Conservation (phyloP, 2,797 vertebrate species). For the Malacoraja senta region DNA sequence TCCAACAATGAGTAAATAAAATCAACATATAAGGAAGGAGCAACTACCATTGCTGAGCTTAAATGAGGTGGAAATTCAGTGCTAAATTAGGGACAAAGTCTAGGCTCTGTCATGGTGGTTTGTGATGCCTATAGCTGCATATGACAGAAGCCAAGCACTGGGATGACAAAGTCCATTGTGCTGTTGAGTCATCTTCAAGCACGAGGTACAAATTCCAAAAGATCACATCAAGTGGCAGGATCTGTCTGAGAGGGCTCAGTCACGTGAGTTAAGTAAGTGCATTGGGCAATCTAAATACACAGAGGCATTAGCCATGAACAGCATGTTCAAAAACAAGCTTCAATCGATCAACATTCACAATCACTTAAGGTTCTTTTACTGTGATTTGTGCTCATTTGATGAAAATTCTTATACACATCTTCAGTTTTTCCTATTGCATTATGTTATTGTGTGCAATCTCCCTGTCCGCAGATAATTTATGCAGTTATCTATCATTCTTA, state of each 20-base stretch:
- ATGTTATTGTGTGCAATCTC: neutral
- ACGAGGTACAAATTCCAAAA: neutral
- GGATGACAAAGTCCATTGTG: neutral
- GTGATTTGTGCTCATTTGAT: neutral
- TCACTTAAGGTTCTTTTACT: neutral
- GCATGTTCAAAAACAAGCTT: neutral
- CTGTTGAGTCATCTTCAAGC: neutral
- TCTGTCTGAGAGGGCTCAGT: neutral
- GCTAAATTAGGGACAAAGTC: neutral
- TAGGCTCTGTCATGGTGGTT: neutral
- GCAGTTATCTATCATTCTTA: neutral
- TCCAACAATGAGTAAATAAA: neutral
- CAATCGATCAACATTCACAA: neutral
- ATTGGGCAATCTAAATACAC: neutral
- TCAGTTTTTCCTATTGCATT: neutral
- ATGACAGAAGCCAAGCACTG: neutral
- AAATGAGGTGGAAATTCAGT: neutral
- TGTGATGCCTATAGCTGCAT: neutral
- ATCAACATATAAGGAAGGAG: neutral
- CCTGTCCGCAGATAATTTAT: neutral
- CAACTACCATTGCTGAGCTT: neutral
- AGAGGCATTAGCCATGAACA: neutral
- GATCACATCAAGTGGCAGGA: neutral
- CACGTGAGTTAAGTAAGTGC: too few relatives aligned
- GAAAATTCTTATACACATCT: neutral